These are phyloP conservation scores for Pseudococcus viburni DNA, from an alignment of 2,888 invertebrate genomes.

Conservation along the genomic window DNA sequence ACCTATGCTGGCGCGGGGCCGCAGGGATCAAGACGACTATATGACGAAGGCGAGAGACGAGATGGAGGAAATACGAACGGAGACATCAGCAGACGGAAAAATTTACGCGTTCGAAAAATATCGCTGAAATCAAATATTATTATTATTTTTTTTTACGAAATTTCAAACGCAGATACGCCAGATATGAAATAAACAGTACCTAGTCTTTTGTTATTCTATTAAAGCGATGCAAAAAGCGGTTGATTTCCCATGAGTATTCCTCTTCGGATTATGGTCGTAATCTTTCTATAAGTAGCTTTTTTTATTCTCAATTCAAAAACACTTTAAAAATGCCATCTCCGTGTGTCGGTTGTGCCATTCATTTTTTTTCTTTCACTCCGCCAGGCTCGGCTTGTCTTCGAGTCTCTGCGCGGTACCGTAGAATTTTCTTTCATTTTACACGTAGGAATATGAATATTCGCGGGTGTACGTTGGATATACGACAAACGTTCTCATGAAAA, in stretches of 20 bases:
- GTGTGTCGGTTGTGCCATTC: slow-evolving; percentile 2
- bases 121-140: slow-evolving; percentile 42
- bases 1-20: not conserved
- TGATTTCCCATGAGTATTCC: slow-evolving; percentile 62
- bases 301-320: slow-evolving; percentile 58
- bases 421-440: no score
- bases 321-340: slow-evolving; percentile 60
- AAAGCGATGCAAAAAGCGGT: slow-evolving; percentile 59
- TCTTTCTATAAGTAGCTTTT: slow-evolving; percentile 62
- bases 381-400: no score
- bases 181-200: slow-evolving; percentile 59
- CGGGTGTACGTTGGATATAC: no score
- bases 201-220: slow-evolving; percentile 63
- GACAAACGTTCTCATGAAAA: no score
- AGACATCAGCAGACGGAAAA: not conserved
- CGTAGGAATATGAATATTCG: no score
- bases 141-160: not conserved
- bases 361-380: not conserved
- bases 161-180: slow-evolving; percentile 41
- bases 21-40: not conserved
- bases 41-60: not conserved
- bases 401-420: no score
- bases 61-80: not conserved
- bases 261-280: slow-evolving; percentile 60
- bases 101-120: not conserved